Evolutionary conservation across 1,140 invertebrate genomes (phyloP), one percentile per base, ranked within the genome.

Genomic region (Bilobella aurantiaca): DNA sequence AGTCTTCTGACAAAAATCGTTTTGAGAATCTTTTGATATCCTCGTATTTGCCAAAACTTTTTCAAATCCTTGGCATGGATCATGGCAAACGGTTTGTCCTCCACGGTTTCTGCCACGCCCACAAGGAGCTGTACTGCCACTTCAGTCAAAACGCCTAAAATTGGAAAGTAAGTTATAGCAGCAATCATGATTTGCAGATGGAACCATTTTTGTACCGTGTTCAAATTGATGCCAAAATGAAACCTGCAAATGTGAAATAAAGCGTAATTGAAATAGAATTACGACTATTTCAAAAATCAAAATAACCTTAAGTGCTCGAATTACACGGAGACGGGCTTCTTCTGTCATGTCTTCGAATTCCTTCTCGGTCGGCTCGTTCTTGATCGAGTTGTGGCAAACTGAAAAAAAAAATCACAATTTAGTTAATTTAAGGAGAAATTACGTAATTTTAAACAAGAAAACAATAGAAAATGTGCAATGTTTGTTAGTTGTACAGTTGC

Each of bases 221-320:
- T 53, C 49, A 23, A 53, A 53, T 23, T 53, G 49, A 23, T 53
- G 49, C 49, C 49, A 53, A 23, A 16, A 53, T 5, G 49, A 53
- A 12, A 42, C 34, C 34, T 42, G 34, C 8, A 42, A 42, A 59
- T 8, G 12, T 3, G 14, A 29, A 21, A 29, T 29, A 27, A 59
- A 59, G 3, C 8, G 8, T 59, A 8, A 27, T 18, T 27, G 8
- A 59, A 42, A 29, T 59, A 8, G 8, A 5, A 29, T 23, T 5
- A 5, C 18, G 30, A 59, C 12, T 42, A 14, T 30, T n/a, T n/a
- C n/a, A n/a, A n/a, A n/a, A n/a, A n/a, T n/a, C n/a, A n/a, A n/a
- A n/a, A n/a, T n/a, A 3, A 70, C 69, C 42, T 70, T 70, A 1
- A 73, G 58, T 0, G 71, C 71, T 56, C 68, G 70, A 0, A 73